phyloP scores from a whole-genome alignment of 2,113 vertebrate genomes.

The Urocitellus parryii region DNA sequence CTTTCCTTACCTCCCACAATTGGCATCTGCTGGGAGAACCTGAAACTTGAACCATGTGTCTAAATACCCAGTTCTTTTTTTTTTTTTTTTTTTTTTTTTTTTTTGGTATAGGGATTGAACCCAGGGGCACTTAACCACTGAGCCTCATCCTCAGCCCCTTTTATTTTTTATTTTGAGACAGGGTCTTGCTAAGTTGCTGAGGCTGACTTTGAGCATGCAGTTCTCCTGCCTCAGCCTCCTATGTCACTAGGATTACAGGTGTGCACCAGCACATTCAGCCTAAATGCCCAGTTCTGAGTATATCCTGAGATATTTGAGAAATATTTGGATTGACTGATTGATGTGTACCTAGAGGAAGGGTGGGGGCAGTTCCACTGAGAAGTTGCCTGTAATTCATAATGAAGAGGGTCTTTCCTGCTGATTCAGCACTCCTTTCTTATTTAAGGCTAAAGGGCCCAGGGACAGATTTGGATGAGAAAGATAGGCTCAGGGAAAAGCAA shows the following conservation, averaged over 20 bases:
- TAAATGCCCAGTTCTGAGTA: background rate
- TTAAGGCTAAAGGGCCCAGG: slow-evolving; percentile 23
- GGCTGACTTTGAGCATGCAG: too few relatives aligned
- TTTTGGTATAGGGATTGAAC: too few relatives aligned
- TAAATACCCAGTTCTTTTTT: background rate
- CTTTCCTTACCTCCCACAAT: background rate
- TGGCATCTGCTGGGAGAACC: background rate
- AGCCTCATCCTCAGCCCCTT: too few relatives aligned
- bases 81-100: too few relatives aligned
- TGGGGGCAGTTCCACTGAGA: background rate
- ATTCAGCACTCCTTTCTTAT: slow-evolving; percentile 31
- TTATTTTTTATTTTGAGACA: too few relatives aligned
- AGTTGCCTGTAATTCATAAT: background rate
- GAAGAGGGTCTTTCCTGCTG: background rate
- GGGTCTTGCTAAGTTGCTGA: too few relatives aligned
- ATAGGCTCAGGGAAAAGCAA: slow-evolving; percentile 4
- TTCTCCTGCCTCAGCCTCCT: too few relatives aligned
- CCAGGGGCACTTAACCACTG: too few relatives aligned
- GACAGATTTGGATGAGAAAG: slow-evolving; percentile 44
- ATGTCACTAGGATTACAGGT: too few relatives aligned
- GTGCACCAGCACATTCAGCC: too few relatives aligned
- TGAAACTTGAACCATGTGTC: background rate
- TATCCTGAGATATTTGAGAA: background rate
- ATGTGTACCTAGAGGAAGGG: background rate
- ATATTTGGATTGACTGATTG: background rate